These are phyloP conservation scores for Pseudomugil tenellus DNA, from an alignment of 2,797 vertebrate species.

Conservation along the genomic window DNA sequence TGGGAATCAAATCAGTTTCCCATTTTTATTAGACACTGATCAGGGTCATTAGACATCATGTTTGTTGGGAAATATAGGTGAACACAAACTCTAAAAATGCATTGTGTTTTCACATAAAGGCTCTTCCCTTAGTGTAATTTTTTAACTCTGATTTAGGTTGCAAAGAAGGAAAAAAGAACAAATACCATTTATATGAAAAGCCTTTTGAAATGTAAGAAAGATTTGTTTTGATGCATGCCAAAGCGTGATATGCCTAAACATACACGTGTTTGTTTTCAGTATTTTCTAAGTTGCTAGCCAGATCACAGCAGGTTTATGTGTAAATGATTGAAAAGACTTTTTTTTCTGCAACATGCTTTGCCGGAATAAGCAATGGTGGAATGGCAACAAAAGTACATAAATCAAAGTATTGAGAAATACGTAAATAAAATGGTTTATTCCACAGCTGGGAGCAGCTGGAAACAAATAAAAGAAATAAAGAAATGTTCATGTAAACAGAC, in stretches of 20 bases:
- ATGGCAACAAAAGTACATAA: neutral
- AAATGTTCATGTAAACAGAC: neutral
- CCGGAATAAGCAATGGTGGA: neutral
- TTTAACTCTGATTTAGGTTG: constrained; percentile 51
- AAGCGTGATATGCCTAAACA: too few relatives aligned
- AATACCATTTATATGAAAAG: constrained; percentile 40
- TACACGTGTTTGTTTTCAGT: constrained; percentile 19
- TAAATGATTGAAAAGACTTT: neutral
- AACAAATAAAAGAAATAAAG: neutral
- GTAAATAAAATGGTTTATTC: neutral
- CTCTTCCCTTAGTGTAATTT: constrained; percentile 52
- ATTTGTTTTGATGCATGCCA: constrained; percentile 40
- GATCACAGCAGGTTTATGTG: neutral
- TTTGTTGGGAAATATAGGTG: constrained; percentile 58
- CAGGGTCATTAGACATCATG: constrained; percentile 50
- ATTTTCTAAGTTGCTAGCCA: constrained; percentile 2
- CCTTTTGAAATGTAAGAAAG: constrained; percentile 46
- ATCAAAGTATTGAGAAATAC: neutral
- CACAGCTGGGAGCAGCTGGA: neutral
- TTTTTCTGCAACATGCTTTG: neutral
- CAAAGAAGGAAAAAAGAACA: constrained; percentile 63
- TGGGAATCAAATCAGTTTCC: constrained; percentile 53
- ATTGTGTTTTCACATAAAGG: constrained; percentile 21
- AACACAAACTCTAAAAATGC: constrained; percentile 52
- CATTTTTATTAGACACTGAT: constrained; percentile 65